Percentiles rank a stretch among this genome's conserved stretches.
Evolutionary conservation across 2,888 invertebrate genomes (phyloP).

Genomic region (Cerastis rubricosa): DNA sequence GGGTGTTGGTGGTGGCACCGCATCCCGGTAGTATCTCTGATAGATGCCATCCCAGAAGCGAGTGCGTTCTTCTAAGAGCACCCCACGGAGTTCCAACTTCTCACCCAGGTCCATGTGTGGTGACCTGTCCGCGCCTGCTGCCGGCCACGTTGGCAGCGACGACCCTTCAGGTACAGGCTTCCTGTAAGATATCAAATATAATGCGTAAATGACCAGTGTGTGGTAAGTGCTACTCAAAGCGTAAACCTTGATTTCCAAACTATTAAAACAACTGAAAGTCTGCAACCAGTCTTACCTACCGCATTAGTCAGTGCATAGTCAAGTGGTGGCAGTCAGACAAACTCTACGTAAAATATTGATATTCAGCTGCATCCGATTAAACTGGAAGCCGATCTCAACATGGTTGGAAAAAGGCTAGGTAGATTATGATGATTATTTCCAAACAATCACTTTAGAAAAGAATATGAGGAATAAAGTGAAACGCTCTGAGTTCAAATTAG

Average conservation of each 20-base stretch:
- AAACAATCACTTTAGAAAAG: too few relatives aligned
- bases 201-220: neutral
- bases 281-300: neutral
- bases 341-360: too few relatives aligned
- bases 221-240: neutral
- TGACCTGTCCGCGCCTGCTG: conserved; percentile 58
- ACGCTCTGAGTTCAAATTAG: too few relatives aligned
- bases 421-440: too few relatives aligned
- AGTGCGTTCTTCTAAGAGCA: conserved; percentile 61
- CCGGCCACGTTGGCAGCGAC: conserved; percentile 67
- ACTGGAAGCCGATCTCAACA: too few relatives aligned
- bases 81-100: conserved; percentile 61
- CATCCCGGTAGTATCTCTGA: conserved; percentile 58
- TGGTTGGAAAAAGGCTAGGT: too few relatives aligned
- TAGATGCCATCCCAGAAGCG: conserved; percentile 70
- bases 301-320: too few relatives aligned
- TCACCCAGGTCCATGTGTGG: conserved; percentile 69
- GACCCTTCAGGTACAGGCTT: conserved; percentile 70
- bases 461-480: too few relatives aligned
- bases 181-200: conserved; percentile 60
- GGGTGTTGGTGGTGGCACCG: conserved; percentile 42
- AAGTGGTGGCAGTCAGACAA: too few relatives aligned
- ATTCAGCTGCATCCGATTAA: too few relatives aligned
- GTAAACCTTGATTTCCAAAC: neutral
- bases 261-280: neutral